Evolutionary conservation across 2,888 invertebrate genomes (phyloP), one percentile per base, ranked within the genome.

Genomic region (Sinodicranocentrus sp.): DNA sequence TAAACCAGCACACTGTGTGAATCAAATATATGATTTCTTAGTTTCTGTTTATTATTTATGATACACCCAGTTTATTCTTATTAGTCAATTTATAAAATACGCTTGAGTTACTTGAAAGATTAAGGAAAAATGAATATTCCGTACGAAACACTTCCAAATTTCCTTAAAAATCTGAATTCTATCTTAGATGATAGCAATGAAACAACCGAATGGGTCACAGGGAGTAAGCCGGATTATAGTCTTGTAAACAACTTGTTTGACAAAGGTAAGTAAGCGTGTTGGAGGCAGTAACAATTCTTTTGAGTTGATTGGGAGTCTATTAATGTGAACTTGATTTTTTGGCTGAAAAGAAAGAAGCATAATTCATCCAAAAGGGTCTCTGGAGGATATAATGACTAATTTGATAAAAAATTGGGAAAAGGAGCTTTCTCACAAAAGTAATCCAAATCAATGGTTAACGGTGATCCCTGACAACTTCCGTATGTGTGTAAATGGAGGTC

Each of bases 341-440:
- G 39, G 6, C 39, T 39, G 39, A 52, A 2, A 39, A 87, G 88
- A 88, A 54, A 57, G 86, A 72, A 86, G 83, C 2, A 86, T 61
- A 33, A 70, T 75, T 17, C 90, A 90, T 72, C 23, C 61, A 25
- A 84, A 78, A 1, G 90, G 88, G 1, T 90, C 90, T 1, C 76
- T 90, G 59, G 90, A 90, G 78, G 89, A 89, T 76, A 48, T 89
- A 5, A 90, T 90, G 2, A 90, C 90, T 76, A 89, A 90, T 78
- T 75, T 90, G 21, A 89, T 90, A 1, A 90, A 90, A 86, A 90
- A 90, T 10, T 90, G 90, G 90, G 90, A 90, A 84, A 89, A 90
- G 89, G 90, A 90, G 82, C 86, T 88, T 8, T 85, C 89, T 0
- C 90, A 90, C 78, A 90, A 90, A 84, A 44, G 82, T 10, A 72